Base-by-base conservation (phyloP, 2,888 invertebrate species). In the Drosophila neonasuta region DNA sequence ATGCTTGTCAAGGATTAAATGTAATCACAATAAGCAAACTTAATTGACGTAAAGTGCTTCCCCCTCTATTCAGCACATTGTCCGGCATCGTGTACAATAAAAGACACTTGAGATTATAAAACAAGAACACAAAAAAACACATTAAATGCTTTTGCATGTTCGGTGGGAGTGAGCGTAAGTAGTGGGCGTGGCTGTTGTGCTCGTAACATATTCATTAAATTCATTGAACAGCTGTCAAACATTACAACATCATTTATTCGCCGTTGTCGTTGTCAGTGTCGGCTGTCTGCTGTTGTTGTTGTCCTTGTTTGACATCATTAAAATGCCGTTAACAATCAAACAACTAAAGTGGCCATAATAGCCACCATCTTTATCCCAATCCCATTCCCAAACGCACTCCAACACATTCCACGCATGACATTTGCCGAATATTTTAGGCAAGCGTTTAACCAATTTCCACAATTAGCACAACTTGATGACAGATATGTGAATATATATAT, bases 71-170 rank as follows among this genome's bases (percentile, higher is more conserved):
- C 24, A 24, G 6, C 24, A 1, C 24, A 24, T 24, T 24, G 24
- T 24, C 24, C 24, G 24, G 24, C 24, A 24, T 24, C 30, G 9
- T 45, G 30, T 49, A 60, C 65, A 73, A 57, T 69, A 59, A 74
- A 62, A 63, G 45, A 50, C 78, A 75, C 78, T 86, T 65, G 62
- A 75, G 78, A 86, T 72, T 83, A 80, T 74, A 65, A 71, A 36
- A 36, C 4, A n/a, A 36, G n/a, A 77, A 80, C 24, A 36, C 3
- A n/a, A 36, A 36, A 77, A 80, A 68, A 67, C 32, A 72, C 78
- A 80, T 72, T 71, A 59, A 79, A 60, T 60, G 67, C 63, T 61
- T 65, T 58, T 62, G 39, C 60, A 54, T 74, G 60, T 68, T 55
- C 57, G 46, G 45, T 13, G 58, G 1, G 13, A 9, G 20, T 8